Percentiles rank a stretch among this genome's conserved stretches.
Evolutionary conservation across 1,140 invertebrate genomes (phyloP).

Genomic region (Venturia canescens): DNA sequence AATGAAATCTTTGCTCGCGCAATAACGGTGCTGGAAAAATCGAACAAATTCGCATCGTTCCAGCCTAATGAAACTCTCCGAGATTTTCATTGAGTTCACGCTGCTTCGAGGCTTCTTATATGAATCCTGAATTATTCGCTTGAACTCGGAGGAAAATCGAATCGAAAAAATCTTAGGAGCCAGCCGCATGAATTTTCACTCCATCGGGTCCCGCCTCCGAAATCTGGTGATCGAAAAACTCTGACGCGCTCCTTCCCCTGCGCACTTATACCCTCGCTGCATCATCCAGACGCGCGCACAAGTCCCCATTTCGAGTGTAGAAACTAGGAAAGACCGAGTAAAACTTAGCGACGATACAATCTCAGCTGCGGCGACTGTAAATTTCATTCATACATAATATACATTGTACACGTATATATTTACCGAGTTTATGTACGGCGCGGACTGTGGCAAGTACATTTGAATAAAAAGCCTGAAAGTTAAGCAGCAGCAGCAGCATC

Average conservation of each 20-base stretch:
- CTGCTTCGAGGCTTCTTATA: no score
- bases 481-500: not conserved
- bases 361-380: conserved; percentile 17
- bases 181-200: no score
- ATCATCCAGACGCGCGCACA: not conserved
- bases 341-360: conserved; percentile 18
- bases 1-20: not conserved
- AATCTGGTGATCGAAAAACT: no score
- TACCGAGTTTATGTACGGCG: not conserved
- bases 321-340: not conserved
- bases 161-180: no score
- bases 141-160: no score
- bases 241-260: no score
- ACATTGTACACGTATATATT: not conserved
- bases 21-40: not conserved
- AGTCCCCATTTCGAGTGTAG: not conserved
- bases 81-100: no score
- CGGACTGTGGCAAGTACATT: not conserved
- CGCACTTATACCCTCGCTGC: no score
- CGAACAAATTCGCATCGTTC: no score
- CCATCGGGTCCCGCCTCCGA: no score
- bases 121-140: no score
- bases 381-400: conserved; percentile 37
- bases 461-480: conserved; percentile 23
- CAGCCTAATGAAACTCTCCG: no score